Base-by-base conservation (phyloP, 37 sponge, comb jelly and placozoan genomes). In the Tethya wilhelma region DNA sequence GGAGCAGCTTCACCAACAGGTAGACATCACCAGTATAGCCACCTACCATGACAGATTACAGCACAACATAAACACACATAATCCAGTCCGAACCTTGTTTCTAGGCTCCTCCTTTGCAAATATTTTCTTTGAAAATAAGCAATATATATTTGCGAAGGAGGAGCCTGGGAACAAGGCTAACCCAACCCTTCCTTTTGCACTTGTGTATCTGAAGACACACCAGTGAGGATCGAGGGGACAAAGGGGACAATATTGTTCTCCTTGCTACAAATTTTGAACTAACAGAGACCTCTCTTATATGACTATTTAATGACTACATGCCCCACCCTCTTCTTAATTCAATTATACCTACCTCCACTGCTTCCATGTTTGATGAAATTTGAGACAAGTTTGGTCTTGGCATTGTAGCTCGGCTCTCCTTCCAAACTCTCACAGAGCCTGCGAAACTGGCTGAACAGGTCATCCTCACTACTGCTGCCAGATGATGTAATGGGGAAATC, bases 321-420 rank as follows among this genome's bases (percentile, higher is more conserved):
- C 14, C 14, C 9, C 53, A 49, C 53, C 9, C 53, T 49, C 53
- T 49, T 14, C 14, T 19, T 14, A 9, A 19, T 14, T 49, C 53
- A 19, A 9, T 49, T 14, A 19, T 4, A 22, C 70, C 17, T 25
- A 86, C 87, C 89, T 90, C 80, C 88, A 62, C 66, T 80, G 63
- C n/a, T 84, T 8, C 91, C 91, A 59, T 71, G 53, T 23, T 85
- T 70, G 56, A 96, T 77, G 71, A 69, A 96, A 26, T 84, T 57
- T 26, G 33, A 53, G 30, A 96, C 84, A 32, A 96, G 72, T 26
- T 91, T 86, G 12, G 87, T 96, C 71, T 96, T 96, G 31, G 89
- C 83, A 79, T 85, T 93, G 79, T 90, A 89, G 66, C 92, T 90
- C 0, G 97, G 83, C 60, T 96, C 94, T 30, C 56, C 64, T 66